phyloP scores from a whole-genome alignment of 2,113 vertebrate species.

The Coreoperca whiteheadi region DNA sequence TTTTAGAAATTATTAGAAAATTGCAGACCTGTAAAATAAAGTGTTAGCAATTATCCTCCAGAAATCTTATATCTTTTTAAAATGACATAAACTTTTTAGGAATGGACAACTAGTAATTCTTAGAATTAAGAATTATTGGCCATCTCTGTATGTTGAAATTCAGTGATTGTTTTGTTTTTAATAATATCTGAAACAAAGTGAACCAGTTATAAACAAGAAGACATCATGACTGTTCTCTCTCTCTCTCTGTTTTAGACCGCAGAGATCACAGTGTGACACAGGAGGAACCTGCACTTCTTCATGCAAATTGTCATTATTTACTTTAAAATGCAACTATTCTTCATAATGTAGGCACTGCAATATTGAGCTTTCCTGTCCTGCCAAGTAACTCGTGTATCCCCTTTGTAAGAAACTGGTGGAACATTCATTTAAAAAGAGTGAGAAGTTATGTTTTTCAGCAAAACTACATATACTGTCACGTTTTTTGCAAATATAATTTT shows the following conservation, averaged over 20 bases:
- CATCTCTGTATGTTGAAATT: neutral
- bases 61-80: neutral
- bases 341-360: neutral
- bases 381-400: too few species aligned
- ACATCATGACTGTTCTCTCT: neutral
- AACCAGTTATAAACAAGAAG: neutral
- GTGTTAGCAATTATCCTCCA: neutral
- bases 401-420: neutral
- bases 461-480: slow-evolving; percentile 16
- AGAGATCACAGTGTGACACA: slow-evolving; percentile 48
- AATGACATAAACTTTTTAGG: neutral
- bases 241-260: slow-evolving; percentile 55
- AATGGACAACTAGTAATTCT: neutral
- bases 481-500: neutral
- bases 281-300: slow-evolving; percentile 10
- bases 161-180: neutral
- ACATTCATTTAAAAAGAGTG: neutral
- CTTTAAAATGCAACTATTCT: slow-evolving; percentile 6
- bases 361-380: neutral
- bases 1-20: too few species aligned
- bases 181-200: neutral
- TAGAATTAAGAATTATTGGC: neutral
- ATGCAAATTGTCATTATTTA: neutral
- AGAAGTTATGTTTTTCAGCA: neutral
- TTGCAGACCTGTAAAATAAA: too few species aligned